Conservation (phyloP, 2,888 invertebrate species). For the Merodon equestris region DNA sequence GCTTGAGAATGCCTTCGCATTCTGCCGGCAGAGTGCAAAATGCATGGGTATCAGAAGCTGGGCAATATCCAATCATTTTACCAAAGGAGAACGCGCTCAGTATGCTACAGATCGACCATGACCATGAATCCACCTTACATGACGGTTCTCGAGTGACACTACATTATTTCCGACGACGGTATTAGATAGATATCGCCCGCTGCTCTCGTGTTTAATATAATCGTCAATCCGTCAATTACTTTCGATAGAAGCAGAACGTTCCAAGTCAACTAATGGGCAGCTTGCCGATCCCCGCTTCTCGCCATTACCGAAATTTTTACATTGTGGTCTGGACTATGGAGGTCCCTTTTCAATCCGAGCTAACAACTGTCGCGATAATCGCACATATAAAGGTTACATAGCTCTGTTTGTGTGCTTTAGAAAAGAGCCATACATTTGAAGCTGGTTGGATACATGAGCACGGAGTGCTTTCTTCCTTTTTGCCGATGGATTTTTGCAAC, state of each 20-base stretch:
- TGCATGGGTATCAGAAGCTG: neutral
- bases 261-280: too few species aligned
- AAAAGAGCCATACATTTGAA: slow-evolving; percentile 51
- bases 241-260: too few species aligned
- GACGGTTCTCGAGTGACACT: too few species aligned
- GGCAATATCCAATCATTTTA: neutral
- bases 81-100: neutral
- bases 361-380: slow-evolving; percentile 41
- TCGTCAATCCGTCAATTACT: too few species aligned
- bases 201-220: too few species aligned
- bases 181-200: too few species aligned
- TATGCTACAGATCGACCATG: too few species aligned
- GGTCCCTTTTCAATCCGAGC: slow-evolving; percentile 38
- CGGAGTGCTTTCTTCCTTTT: slow-evolving; percentile 36
- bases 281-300: too few species aligned
- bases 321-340: slow-evolving; percentile 33
- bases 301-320: too few species aligned
- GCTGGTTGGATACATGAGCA: slow-evolving; percentile 46
- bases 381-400: slow-evolving; percentile 37
- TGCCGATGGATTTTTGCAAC: slow-evolving; percentile 16
- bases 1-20: too few species aligned
- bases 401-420: slow-evolving; percentile 47
- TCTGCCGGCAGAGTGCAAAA: neutral
- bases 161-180: too few species aligned
- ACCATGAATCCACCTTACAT: too few species aligned